These are phyloP conservation scores for Seriola quinqueradiata DNA, from an alignment of 2,113 vertebrate species.

Conservation along the genomic window DNA sequence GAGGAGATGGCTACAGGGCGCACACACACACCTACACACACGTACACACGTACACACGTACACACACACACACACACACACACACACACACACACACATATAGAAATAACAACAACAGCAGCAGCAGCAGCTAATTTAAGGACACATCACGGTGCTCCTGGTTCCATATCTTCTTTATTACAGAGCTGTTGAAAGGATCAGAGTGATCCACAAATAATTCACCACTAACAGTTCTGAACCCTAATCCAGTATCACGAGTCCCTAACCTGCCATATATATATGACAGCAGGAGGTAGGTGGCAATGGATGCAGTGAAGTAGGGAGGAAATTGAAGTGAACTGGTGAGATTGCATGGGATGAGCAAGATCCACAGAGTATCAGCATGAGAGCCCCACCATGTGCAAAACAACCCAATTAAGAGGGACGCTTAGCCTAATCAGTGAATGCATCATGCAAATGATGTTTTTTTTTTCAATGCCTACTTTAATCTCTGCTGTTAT, in stretches of 20 bases:
- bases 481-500: constrained; percentile 64
- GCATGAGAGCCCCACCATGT: constrained; percentile 76
- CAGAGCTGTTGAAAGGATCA: not conserved
- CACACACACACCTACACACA: not conserved
- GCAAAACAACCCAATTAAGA: constrained; percentile 85
- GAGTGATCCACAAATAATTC: constrained; percentile 57
- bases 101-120: not conserved
- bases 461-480: constrained; percentile 65
- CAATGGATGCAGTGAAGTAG: constrained; percentile 31
- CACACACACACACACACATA: constrained; percentile 25
- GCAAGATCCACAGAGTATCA: constrained; percentile 70
- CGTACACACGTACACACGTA: too few species aligned
- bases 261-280: constrained; percentile 29
- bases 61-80: not conserved
- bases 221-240: constrained; percentile 44
- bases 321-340: constrained; percentile 77
- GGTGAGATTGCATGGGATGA: constrained; percentile 63
- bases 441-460: constrained; percentile 82
- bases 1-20: constrained; percentile 47
- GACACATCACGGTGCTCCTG: constrained; percentile 32
- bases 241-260: constrained; percentile 21
- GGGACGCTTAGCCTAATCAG: constrained; percentile 71
- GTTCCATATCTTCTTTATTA: constrained; percentile 38
- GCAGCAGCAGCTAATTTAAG: constrained; percentile 3
- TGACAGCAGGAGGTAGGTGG: constrained; percentile 53